These are phyloP conservation scores for Fistularia tabacaria DNA, from an alignment of 2,797 vertebrate genomes.

Conservation along the genomic window DNA sequence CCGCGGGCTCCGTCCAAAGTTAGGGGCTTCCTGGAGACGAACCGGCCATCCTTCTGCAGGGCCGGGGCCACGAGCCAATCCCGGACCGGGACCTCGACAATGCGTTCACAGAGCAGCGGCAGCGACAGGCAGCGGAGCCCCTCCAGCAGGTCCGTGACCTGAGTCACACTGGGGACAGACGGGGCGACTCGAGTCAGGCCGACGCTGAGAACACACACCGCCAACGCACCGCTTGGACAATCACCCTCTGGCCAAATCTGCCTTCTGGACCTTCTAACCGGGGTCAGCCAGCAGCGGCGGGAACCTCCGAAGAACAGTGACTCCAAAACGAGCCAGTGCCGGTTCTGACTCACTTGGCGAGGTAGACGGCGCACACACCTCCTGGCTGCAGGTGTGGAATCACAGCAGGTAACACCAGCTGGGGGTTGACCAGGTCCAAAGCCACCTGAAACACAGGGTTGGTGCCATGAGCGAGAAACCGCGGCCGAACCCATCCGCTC, in stretches of 20 bases:
- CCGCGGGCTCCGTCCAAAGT: constrained; percentile 17
- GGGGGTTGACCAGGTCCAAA: constrained; percentile 86
- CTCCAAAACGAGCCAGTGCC: too few relatives aligned
- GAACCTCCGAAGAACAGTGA: too few relatives aligned
- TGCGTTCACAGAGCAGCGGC: constrained; percentile 81
- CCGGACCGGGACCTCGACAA: constrained; percentile 80
- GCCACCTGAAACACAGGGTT: constrained; percentile 70
- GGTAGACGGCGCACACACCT: constrained; percentile 83
- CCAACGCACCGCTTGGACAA: too few relatives aligned
- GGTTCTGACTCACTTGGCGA: constrained; percentile 85
- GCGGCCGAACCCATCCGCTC: too few relatives aligned
- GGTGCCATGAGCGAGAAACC: too few relatives aligned
- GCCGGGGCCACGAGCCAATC: constrained; percentile 84
- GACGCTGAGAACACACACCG: too few relatives aligned
- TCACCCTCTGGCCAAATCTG: too few relatives aligned
- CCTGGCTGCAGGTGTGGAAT: constrained; percentile 80
- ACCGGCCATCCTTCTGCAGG: constrained; percentile 73
- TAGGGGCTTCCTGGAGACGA: constrained; percentile 58
- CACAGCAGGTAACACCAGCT: constrained; percentile 77
- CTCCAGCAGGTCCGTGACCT: constrained; percentile 87
- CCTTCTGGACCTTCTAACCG: too few relatives aligned
- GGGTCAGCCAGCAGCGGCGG: too few relatives aligned
- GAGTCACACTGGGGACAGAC: constrained; percentile 77
- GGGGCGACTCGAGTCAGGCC: neutral
- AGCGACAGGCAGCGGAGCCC: constrained; percentile 73